phyloP scores from a whole-genome alignment of 2,113 vertebrate species.

The Channa maculata region DNA sequence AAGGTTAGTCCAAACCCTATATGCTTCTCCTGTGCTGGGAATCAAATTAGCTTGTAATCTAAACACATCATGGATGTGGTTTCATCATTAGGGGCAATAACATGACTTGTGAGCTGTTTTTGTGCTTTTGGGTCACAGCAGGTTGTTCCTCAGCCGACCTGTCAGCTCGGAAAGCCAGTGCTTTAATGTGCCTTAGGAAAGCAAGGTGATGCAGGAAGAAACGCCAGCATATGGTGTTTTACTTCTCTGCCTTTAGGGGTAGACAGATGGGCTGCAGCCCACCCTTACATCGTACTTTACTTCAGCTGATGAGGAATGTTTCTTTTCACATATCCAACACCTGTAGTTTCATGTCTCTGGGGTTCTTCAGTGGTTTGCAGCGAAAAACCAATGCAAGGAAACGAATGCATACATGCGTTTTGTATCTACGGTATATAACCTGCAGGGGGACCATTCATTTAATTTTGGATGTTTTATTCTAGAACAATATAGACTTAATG shows the following conservation, averaged over 20 bases:
- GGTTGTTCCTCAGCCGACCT: slow-evolving; percentile 34
- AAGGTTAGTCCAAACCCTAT: slow-evolving; percentile 11
- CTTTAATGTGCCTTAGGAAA: slow-evolving; percentile 92
- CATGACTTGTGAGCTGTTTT: slow-evolving; percentile 34
- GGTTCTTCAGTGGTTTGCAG: slow-evolving; percentile 53
- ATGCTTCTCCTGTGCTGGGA: slow-evolving; percentile 27
- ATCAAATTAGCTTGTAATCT: slow-evolving; percentile 26
- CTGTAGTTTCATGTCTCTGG: slow-evolving; percentile 7
- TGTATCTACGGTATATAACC: not conserved
- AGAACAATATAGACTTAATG: slow-evolving; percentile 42
- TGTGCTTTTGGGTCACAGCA: slow-evolving; percentile 41
- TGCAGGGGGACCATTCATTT: slow-evolving; percentile 47
- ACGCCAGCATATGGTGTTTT: slow-evolving; percentile 65
- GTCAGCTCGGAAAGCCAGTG: slow-evolving; percentile 53
- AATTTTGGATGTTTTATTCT: slow-evolving; percentile 63
- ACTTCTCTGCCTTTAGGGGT: slow-evolving; percentile 29
- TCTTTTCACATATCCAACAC: slow-evolving; percentile 12
- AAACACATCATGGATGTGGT: slow-evolving; percentile 44
- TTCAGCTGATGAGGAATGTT: slow-evolving; percentile 41
- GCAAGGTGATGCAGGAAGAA: slow-evolving; percentile 82
- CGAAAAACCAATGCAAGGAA: slow-evolving; percentile 26
- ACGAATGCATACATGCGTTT: slow-evolving; percentile 13
- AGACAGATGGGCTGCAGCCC: slow-evolving; percentile 48
- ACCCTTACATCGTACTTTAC: slow-evolving; percentile 25
- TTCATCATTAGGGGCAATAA: slow-evolving; percentile 62